Evolutionary conservation across 2,113 vertebrate genomes (phyloP).

Genomic region (Tupaia chinensis): DNA sequence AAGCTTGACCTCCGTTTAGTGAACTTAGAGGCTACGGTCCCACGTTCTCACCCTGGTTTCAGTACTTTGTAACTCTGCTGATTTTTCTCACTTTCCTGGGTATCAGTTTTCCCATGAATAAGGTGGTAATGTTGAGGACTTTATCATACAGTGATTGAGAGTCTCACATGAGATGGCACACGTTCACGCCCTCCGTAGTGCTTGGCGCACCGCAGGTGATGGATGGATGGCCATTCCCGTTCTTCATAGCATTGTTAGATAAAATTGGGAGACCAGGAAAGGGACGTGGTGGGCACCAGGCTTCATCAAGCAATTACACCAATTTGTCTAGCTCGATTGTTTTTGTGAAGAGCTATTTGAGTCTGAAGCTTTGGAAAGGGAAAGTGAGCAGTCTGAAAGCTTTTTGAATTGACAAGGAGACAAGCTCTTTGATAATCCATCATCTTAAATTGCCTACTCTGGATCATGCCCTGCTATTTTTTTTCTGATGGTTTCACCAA

Average conservation of each 20-base stretch:
- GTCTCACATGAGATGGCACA: not conserved
- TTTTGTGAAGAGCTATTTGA: conserved; percentile 75
- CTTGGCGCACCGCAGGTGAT: not conserved
- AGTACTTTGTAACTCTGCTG: not conserved
- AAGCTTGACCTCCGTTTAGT: not conserved
- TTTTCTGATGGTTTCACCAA: conserved; percentile 64
- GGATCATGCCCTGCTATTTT: conserved; percentile 13
- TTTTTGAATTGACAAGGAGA: conserved; percentile 85
- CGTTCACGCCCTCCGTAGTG: not conserved
- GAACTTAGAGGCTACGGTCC: not conserved
- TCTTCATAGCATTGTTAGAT: not conserved
- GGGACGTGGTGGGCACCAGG: not conserved
- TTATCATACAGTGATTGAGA: not conserved
- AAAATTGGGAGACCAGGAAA: not conserved
- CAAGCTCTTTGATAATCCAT: conserved; percentile 64
- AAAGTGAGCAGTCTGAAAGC: conserved; percentile 84
- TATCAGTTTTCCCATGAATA: not conserved
- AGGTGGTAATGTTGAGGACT: not conserved
- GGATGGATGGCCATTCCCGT: not conserved
- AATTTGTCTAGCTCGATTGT: conserved; percentile 76
- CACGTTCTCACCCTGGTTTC: not conserved
- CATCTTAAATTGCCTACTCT: conserved; percentile 60
- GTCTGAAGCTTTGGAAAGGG: conserved; percentile 81
- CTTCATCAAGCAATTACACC: conserved; percentile 3
- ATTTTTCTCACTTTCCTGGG: not conserved